A percentile compares a stretch with the other conserved stretches of the same genome.
phyloP scores from a whole-genome alignment of 2,113 vertebrate species.

The Myiozetetes cayanensis region DNA sequence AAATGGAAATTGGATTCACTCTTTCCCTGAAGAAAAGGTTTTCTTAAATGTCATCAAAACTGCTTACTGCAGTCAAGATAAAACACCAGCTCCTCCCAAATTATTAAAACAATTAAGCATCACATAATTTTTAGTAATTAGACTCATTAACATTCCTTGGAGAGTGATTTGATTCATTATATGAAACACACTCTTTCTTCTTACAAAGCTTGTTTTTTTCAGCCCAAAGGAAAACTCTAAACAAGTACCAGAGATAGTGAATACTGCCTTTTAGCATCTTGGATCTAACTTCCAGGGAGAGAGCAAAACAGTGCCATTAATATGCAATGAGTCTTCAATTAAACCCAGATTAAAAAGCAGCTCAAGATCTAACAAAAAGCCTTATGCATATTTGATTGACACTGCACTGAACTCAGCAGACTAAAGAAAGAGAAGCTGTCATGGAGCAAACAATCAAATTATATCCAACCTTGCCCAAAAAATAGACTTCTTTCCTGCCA shows the following conservation, averaged over 20 bases:
- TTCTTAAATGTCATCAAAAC: constrained; percentile 44
- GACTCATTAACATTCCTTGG: constrained; percentile 63
- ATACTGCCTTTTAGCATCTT: not conserved
- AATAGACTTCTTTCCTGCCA: not conserved
- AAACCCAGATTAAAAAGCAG: not conserved
- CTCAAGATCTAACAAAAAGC: not conserved
- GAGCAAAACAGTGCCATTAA: not conserved
- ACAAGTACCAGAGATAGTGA: not conserved
- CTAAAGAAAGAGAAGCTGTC: not conserved
- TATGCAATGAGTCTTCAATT: not conserved
- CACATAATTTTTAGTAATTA: constrained; percentile 68
- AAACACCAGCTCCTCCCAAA: constrained; percentile 59
- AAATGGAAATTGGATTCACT: not conserved
- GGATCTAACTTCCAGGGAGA: not conserved
- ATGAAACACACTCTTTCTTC: not conserved
- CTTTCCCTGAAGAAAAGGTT: not conserved
- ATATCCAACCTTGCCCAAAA: not conserved
- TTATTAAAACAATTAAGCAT: constrained; percentile 68
- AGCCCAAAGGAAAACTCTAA: constrained; percentile 19
- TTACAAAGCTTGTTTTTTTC: not conserved
- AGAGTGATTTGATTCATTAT: constrained; percentile 55
- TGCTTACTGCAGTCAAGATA: constrained; percentile 28
- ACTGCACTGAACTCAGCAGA: not conserved
- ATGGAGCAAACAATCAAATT: not conserved
- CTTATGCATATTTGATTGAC: not conserved